Evolutionary conservation across 2,888 invertebrate species (phyloP).

Genomic region (Nematopogon swammerdamellus): DNA sequence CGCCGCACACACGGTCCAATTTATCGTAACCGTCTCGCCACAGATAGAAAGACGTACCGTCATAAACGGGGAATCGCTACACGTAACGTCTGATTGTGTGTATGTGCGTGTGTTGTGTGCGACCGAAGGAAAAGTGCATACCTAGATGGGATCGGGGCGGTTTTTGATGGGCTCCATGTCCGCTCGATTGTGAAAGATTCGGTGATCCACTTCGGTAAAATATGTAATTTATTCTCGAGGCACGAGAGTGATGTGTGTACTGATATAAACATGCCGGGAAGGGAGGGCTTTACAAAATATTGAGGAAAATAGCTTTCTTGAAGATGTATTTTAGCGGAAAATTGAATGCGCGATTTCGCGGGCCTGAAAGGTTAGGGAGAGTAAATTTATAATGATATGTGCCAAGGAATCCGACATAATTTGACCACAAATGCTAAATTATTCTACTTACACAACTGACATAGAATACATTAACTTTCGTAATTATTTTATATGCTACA

Average conservation of each 20-base stretch:
- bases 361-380: neutral
- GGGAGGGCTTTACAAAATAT: too few relatives aligned
- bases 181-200: neutral
- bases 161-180: neutral
- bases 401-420: too few relatives aligned
- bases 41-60: neutral
- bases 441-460: too few relatives aligned
- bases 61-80: neutral
- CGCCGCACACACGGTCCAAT: neutral
- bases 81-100: constrained; percentile 18
- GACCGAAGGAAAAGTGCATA: constrained; percentile 37
- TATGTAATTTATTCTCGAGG: neutral
- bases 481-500: too few relatives aligned
- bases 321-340: neutral
- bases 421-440: too few relatives aligned
- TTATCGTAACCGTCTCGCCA: neutral
- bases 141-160: neutral
- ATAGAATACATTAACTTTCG: too few relatives aligned
- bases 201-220: too few relatives aligned
- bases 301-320: neutral
- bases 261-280: too few relatives aligned
- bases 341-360: neutral
- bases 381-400: too few relatives aligned
- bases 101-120: constrained; percentile 25
- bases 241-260: neutral